Conservation (phyloP, 2,113 vertebrate species). For the Odocoileus virginianus region DNA sequence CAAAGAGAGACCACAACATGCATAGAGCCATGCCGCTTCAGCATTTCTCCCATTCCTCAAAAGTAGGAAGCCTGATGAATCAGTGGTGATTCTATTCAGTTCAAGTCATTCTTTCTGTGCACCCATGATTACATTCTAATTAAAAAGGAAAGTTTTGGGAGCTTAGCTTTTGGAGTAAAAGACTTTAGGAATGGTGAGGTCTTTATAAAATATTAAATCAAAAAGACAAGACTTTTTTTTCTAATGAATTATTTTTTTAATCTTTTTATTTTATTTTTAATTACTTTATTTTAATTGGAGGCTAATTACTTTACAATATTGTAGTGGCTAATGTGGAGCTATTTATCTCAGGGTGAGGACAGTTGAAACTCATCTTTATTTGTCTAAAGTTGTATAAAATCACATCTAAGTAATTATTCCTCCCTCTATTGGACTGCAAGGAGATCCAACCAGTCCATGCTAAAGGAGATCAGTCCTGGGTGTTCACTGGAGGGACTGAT, state of each 20-base stretch:
- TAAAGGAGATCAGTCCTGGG: too few species aligned
- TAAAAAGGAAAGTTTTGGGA: neutral
- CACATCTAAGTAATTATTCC: neutral
- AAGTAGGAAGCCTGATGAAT: neutral
- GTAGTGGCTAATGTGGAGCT: neutral
- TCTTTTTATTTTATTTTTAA: neutral
- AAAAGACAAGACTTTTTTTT: neutral
- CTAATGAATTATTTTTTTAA: neutral
- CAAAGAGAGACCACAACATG: neutral
- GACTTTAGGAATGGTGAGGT: neutral
- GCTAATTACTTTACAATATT: neutral
- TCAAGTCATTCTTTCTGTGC: neutral
- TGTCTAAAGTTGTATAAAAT: neutral
- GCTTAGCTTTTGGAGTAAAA: neutral
- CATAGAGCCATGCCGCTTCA: neutral
- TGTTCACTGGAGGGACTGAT: too few species aligned
- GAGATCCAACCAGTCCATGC: too few species aligned
- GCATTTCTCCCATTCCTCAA: neutral
- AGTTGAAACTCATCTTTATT: neutral
- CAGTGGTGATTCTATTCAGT: neutral
- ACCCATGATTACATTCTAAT: neutral
- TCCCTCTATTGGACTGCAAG: neutral
- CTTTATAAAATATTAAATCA: neutral
- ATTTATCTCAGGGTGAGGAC: neutral
- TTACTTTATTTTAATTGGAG: neutral